Conservation (phyloP, 2,888 invertebrate genomes). For the Helobdella robusta region DNA sequence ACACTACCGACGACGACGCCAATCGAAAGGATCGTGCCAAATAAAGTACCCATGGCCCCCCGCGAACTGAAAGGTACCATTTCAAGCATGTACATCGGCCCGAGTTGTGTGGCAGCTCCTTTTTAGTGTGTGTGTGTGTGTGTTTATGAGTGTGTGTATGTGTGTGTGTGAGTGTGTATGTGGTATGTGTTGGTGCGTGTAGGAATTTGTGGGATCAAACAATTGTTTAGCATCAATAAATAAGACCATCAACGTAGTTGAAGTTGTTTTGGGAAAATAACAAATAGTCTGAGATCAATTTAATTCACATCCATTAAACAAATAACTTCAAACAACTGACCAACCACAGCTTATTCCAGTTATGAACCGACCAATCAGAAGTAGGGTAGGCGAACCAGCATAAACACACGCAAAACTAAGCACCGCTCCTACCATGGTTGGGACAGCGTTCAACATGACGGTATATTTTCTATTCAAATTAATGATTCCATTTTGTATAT, state of each 20-base stretch:
- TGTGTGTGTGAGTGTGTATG: too few species aligned
- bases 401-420: slow-evolving; percentile 62
- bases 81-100: slow-evolving; percentile 79
- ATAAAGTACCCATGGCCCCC: slow-evolving; percentile 71
- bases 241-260: too few species aligned
- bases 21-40: slow-evolving; percentile 91
- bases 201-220: too few species aligned
- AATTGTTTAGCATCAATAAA: too few species aligned
- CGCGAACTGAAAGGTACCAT: slow-evolving; percentile 73
- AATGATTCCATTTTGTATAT: too few species aligned
- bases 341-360: slow-evolving; percentile 69
- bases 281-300: too few species aligned
- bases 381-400: slow-evolving; percentile 59
- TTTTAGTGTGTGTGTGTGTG: too few species aligned
- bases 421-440: slow-evolving; percentile 62
- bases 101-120: slow-evolving; percentile 75
- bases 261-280: too few species aligned
- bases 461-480: slow-evolving; percentile 69
- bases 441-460: slow-evolving; percentile 65
- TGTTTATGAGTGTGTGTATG: too few species aligned
- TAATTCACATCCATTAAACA: too few species aligned
- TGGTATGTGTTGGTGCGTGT: too few species aligned
- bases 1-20: slow-evolving; percentile 80
- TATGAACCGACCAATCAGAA: slow-evolving; percentile 66
- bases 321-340: too few species aligned